Evolutionary conservation across 2,113 vertebrate species (phyloP).

Genomic region (Tetrax tetrax): DNA sequence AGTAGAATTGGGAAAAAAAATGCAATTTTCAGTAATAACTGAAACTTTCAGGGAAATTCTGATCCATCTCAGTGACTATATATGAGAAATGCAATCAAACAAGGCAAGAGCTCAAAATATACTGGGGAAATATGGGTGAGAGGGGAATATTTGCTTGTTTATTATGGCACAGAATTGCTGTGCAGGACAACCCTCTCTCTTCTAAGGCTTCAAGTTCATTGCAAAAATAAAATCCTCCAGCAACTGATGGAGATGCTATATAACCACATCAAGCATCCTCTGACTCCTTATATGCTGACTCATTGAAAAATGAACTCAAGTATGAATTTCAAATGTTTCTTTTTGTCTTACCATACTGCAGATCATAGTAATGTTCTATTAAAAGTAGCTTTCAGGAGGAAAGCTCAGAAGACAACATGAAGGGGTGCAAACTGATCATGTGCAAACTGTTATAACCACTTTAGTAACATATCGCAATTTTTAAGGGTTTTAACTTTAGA

Average conservation of each 20-base stretch:
- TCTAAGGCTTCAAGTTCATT: constrained; percentile 27
- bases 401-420: constrained; percentile 16
- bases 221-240: constrained; percentile 11
- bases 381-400: constrained; percentile 32
- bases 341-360: not conserved
- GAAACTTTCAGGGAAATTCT: constrained; percentile 62
- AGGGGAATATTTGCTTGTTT: constrained; percentile 16
- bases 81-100: constrained; percentile 53
- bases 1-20: constrained; percentile 6
- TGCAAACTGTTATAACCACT: constrained; percentile 21
- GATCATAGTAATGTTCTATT: constrained; percentile 23
- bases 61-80: not conserved
- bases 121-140: not conserved
- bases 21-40: constrained; percentile 34
- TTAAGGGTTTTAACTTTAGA: constrained; percentile 68
- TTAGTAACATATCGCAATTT: constrained; percentile 38
- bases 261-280: constrained; percentile 35
- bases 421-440: no score
- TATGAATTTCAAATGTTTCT: constrained; percentile 12
- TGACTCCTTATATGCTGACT: constrained; percentile 14
- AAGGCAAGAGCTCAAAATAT: constrained; percentile 30
- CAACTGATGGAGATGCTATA: constrained; percentile 43
- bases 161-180: not conserved
- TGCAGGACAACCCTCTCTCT: constrained; percentile 47
- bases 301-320: constrained; percentile 41